phyloP scores from a whole-genome alignment of 2,888 invertebrate genomes.

The Apodemia duryi region DNA sequence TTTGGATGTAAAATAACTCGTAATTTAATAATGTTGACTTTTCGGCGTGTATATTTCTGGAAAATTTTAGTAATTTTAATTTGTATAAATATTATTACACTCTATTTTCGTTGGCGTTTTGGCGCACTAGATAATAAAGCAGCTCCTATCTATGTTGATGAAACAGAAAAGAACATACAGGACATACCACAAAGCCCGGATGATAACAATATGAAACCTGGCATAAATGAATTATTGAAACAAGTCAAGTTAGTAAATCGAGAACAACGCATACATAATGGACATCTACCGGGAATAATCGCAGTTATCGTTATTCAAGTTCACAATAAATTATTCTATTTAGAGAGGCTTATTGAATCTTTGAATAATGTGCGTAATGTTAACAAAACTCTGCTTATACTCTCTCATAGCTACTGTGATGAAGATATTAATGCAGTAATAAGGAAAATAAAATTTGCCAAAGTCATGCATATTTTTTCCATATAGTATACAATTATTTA shows the following conservation, averaged over 20 bases:
- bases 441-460: slow-evolving; percentile 33
- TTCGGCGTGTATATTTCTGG: no score
- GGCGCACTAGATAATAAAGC: neutral
- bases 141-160: neutral
- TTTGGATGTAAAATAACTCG: no score
- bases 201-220: neutral
- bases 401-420: slow-evolving; percentile 35
- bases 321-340: neutral
- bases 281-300: neutral
- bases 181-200: neutral
- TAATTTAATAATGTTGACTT: no score
- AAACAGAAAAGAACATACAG: neutral
- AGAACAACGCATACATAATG: neutral
- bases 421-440: slow-evolving; percentile 26
- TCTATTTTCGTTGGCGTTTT: no score
- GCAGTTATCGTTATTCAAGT: slow-evolving; percentile 3
- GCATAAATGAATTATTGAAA: neutral
- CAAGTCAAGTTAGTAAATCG: neutral
- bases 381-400: slow-evolving; percentile 40
- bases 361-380: slow-evolving; percentile 35
- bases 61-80: no score
- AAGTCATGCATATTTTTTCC: slow-evolving; percentile 31
- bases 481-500: neutral
- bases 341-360: neutral
- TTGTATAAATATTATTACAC: no score